phyloP scores from a whole-genome alignment of 2,888 invertebrate species.

The Sturmia bella region DNA sequence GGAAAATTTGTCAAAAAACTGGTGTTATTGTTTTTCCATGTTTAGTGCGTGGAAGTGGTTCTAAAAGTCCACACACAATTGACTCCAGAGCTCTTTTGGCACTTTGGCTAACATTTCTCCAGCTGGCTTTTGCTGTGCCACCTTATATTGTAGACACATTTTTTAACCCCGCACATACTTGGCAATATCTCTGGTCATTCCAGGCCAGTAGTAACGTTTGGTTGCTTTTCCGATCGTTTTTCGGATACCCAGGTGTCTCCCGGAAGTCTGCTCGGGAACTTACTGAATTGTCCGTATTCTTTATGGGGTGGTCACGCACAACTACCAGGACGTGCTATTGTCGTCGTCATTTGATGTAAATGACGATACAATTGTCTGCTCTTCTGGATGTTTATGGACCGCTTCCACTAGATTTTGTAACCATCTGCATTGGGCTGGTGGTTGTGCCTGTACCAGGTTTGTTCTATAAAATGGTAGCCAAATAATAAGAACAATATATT shows the following conservation, averaged over 20 bases:
- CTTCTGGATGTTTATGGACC: no score
- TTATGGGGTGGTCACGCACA: no score
- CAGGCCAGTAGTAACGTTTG: background rate
- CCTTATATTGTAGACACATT: background rate
- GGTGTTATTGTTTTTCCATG: background rate
- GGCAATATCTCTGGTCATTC: background rate
- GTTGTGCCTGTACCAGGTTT: no score
- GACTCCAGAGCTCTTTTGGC: background rate
- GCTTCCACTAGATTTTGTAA: no score
- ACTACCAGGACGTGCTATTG: no score
- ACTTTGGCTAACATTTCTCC: background rate
- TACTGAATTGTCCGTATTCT: no score
- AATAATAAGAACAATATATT: no score
- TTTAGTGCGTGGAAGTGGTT: background rate
- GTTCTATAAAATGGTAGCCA: no score
- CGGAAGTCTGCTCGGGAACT: background rate
- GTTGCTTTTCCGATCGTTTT: background rate
- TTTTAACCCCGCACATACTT: background rate
- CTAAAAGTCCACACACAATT: background rate
- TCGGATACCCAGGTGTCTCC: background rate
- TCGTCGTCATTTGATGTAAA: no score
- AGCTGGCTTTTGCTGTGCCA: background rate
- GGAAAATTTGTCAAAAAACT: background rate
- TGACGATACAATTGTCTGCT: no score
- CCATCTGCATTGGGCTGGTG: no score